phyloP scores from a whole-genome alignment of 2,113 vertebrate species.

The Craseonycteris thonglongyai region DNA sequence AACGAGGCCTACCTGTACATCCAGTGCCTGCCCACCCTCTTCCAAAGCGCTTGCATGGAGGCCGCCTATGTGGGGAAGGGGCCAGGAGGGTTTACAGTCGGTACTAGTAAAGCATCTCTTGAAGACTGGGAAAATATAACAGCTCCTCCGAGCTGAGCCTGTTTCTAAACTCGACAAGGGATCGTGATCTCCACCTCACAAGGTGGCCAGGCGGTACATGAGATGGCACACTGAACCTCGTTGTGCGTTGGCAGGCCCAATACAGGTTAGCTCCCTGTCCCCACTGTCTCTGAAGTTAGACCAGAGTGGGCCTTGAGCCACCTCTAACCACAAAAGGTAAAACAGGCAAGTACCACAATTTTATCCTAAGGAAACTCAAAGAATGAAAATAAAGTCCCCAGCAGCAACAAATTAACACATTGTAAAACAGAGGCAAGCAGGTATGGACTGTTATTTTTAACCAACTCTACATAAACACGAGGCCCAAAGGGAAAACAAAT shows the following conservation, averaged over 20 bases:
- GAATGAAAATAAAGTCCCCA: background rate
- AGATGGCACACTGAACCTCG: background rate
- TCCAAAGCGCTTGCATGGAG: background rate
- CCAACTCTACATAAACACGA: background rate
- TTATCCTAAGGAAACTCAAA: background rate
- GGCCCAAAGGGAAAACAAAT: background rate
- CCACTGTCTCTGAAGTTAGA: background rate
- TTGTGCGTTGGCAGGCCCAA: accelerated
- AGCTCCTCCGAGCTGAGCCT: background rate
- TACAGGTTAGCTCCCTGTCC: background rate
- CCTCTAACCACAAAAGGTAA: background rate
- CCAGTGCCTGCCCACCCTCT: background rate
- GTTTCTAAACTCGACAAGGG: background rate
- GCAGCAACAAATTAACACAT: background rate
- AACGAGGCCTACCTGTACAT: background rate
- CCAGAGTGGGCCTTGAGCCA: background rate
- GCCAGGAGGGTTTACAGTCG: too few relatives aligned
- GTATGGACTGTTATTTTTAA: background rate
- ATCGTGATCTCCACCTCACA: accelerated
- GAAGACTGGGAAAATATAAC: background rate
- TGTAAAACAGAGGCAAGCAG: background rate
- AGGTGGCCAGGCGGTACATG: background rate
- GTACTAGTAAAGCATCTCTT: background rate
- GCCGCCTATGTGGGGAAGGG: accelerated
- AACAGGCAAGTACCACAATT: background rate